Evolutionary conservation across 2,113 vertebrate genomes (phyloP).

Genomic region (Heterocephalus glaber): DNA sequence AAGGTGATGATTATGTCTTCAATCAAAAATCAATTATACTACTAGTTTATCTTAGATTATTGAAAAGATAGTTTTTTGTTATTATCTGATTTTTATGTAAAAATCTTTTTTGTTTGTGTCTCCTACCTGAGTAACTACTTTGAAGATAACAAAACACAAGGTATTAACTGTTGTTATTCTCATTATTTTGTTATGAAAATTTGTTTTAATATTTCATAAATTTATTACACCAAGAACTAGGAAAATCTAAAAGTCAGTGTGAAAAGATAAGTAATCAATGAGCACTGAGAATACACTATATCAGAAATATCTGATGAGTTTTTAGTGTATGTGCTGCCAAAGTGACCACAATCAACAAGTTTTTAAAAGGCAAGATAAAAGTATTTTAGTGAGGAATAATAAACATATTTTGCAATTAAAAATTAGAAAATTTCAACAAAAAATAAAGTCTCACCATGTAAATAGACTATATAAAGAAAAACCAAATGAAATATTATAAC

Average conservation of each 20-base stretch:
- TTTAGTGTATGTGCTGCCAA: background rate
- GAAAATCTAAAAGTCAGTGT: background rate
- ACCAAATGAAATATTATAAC: background rate
- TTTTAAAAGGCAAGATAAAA: background rate
- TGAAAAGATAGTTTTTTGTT: background rate
- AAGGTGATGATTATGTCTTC: background rate
- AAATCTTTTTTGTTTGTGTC: background rate
- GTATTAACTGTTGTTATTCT: background rate
- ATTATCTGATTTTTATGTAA: background rate
- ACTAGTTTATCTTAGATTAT: background rate
- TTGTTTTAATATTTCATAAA: background rate
- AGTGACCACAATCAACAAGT: background rate
- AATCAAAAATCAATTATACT: background rate
- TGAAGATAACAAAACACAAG: background rate
- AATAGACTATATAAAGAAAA: background rate
- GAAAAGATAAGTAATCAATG: background rate
- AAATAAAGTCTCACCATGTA: background rate
- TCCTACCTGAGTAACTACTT: background rate
- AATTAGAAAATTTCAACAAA: background rate
- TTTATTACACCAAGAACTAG: background rate
- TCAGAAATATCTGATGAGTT: background rate
- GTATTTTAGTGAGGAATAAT: background rate
- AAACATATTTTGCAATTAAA: background rate
- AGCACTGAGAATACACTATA: background rate
- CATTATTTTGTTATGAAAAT: background rate